Conservation (phyloP, 2,113 vertebrate species). For the Elephantulus edwardii region DNA sequence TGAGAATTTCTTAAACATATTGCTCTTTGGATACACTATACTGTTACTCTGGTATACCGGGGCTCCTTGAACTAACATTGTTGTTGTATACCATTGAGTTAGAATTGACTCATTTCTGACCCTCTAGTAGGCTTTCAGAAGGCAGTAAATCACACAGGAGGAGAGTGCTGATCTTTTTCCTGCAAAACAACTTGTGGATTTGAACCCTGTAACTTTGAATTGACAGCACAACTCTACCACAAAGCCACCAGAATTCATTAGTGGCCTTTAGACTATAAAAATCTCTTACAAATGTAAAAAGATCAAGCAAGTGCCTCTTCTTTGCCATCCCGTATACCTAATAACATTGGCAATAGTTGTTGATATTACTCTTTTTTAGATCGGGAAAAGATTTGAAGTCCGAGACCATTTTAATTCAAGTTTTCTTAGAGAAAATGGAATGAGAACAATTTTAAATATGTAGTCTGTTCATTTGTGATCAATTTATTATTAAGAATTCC, state of each 20-base stretch:
- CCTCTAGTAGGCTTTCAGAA: no score
- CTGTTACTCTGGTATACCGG: no score
- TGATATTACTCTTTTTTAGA: background rate
- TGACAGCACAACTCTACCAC: no score
- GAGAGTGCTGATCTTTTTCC: no score
- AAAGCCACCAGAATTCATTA: background rate
- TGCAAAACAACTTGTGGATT: no score
- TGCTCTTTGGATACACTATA: background rate
- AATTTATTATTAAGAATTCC: slow-evolving; percentile 18
- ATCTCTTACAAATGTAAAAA: background rate
- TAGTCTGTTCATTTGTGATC: slow-evolving; percentile 4
- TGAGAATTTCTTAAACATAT: background rate
- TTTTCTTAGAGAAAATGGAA: slow-evolving; percentile 11
- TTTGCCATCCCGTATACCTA: background rate
- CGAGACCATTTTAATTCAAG: background rate
- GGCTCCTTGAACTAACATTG: no score
- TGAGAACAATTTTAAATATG: background rate
- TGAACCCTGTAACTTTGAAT: no score
- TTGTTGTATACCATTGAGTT: no score
- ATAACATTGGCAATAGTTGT: background rate
- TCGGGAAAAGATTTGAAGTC: background rate
- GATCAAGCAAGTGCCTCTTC: background rate
- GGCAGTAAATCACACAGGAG: no score
- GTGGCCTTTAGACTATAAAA: background rate
- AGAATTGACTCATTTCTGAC: no score